phyloP scores from a whole-genome alignment of 2,113 vertebrate genomes.

The Cheilinus undulatus region DNA sequence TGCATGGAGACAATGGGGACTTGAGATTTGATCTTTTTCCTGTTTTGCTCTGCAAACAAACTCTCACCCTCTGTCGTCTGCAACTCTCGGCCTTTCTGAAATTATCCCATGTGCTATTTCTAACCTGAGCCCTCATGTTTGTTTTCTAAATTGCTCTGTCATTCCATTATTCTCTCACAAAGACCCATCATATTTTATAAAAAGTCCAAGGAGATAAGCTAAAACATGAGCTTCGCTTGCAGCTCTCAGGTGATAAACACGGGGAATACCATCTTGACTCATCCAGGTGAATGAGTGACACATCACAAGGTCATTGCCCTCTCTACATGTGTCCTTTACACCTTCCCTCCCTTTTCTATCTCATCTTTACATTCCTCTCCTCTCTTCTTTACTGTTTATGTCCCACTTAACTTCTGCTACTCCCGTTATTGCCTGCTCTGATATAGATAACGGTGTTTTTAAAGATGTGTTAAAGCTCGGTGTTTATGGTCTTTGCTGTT shows the following conservation, averaged over 20 bases:
- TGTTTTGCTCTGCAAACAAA: constrained; percentile 44
- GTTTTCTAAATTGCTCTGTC: not conserved
- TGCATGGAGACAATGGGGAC: constrained; percentile 61
- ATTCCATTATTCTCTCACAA: not conserved
- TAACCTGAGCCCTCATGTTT: not conserved
- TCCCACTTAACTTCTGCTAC: constrained; percentile 47
- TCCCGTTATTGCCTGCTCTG: constrained; percentile 37
- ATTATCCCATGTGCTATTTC: not conserved
- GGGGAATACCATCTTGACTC: constrained; percentile 23
- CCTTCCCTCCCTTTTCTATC: constrained; percentile 51
- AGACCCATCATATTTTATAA: constrained; percentile 5
- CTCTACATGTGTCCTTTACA: constrained; percentile 37
- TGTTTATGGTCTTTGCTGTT: constrained; percentile 56
- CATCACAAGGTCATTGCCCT: constrained; percentile 57
- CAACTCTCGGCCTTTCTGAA: constrained; percentile 5
- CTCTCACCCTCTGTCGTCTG: constrained; percentile 29
- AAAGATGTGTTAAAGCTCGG: constrained; percentile 52
- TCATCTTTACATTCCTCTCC: constrained; percentile 51
- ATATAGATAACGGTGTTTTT: constrained; percentile 70
- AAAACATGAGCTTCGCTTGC: constrained; percentile 18
- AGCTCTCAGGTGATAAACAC: constrained; percentile 38
- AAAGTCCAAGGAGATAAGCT: constrained; percentile 2
- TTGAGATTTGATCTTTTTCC: constrained; percentile 59
- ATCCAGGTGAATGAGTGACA: constrained; percentile 66
- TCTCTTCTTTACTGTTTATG: constrained; percentile 43